phyloP scores from a whole-genome alignment of 2,113 vertebrate genomes.

The Fregetta grallaria region DNA sequence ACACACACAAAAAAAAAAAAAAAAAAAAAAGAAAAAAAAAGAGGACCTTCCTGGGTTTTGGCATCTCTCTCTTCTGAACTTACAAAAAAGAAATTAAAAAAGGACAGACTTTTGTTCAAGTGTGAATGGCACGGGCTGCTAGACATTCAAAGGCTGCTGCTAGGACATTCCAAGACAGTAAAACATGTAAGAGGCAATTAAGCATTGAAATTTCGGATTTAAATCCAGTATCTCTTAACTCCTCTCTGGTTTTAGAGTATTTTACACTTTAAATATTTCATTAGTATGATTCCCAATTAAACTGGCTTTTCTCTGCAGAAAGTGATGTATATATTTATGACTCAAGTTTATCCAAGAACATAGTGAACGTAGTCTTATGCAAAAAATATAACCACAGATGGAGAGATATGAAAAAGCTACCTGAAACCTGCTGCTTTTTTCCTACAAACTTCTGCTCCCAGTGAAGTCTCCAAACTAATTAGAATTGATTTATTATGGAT shows the following conservation, averaged over 20 bases:
- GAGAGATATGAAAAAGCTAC: conserved; percentile 52
- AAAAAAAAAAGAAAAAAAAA: accelerated
- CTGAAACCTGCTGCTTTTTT: conserved; percentile 66
- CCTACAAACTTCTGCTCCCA: conserved; percentile 77
- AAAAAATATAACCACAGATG: conserved; percentile 29
- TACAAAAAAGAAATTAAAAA: not conserved
- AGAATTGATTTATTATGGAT: conserved; percentile 99
- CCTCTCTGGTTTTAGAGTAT: not conserved
- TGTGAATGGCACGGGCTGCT: not conserved
- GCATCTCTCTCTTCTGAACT: not conserved
- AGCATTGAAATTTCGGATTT: not conserved
- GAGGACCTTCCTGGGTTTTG: not conserved
- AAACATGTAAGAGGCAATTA: not conserved
- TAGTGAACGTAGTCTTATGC: not conserved
- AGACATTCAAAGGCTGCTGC: not conserved
- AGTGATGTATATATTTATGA: not conserved
- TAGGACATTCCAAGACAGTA: not conserved
- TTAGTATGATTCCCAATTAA: not conserved
- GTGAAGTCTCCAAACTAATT: conserved; percentile 90
- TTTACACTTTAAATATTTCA: not conserved
- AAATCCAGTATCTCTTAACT: not conserved
- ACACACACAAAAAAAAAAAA: accelerated
- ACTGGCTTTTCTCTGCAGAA: not conserved
- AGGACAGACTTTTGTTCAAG: not conserved
- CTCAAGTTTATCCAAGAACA: not conserved